Conservation (phyloP, 2,888 invertebrate species). For the Athalia cordata region DNA sequence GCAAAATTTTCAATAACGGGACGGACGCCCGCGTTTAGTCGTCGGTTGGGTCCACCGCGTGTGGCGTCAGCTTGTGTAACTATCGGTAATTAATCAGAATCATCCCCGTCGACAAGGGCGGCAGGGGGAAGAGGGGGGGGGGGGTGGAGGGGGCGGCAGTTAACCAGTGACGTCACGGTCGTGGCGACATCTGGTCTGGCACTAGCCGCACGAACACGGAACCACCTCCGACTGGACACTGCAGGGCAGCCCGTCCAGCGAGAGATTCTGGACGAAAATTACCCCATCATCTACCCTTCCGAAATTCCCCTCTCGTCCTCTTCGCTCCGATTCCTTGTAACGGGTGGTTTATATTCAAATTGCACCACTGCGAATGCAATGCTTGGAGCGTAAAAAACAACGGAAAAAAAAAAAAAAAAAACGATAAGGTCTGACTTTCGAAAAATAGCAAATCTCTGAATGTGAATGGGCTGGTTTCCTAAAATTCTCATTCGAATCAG, state of each 20-base stretch:
- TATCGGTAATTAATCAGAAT: constrained; percentile 74
- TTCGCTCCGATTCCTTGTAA: background rate
- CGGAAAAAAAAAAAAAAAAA: background rate
- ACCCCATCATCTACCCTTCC: constrained; percentile 52
- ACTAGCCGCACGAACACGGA: constrained; percentile 62
- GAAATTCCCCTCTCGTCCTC: constrained; percentile 20
- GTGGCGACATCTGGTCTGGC: constrained; percentile 71
- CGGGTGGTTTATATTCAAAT: constrained; percentile 19
- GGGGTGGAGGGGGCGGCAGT: constrained; percentile 63
- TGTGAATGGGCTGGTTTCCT: too few species aligned
- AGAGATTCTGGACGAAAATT: constrained; percentile 68
- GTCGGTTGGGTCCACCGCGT: constrained; percentile 58
- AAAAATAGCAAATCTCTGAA: too few species aligned
- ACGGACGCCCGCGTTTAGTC: constrained; percentile 34
- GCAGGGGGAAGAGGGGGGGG: too few species aligned
- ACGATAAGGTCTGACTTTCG: background rate
- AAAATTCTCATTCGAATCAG: too few species aligned
- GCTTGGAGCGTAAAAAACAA: background rate
- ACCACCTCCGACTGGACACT: constrained; percentile 57
- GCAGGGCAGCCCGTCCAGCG: constrained; percentile 56
- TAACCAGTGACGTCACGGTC: constrained; percentile 73
- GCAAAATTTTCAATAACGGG: constrained; percentile 48
- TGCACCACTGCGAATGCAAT: background rate
- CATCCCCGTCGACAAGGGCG: constrained; percentile 63
- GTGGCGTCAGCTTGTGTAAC: constrained; percentile 72